A percentile compares a stretch with the other conserved stretches of the same genome.
Evolutionary conservation across 2,888 invertebrate genomes (phyloP).

Genomic region (Orthonychiurus folsomi): DNA sequence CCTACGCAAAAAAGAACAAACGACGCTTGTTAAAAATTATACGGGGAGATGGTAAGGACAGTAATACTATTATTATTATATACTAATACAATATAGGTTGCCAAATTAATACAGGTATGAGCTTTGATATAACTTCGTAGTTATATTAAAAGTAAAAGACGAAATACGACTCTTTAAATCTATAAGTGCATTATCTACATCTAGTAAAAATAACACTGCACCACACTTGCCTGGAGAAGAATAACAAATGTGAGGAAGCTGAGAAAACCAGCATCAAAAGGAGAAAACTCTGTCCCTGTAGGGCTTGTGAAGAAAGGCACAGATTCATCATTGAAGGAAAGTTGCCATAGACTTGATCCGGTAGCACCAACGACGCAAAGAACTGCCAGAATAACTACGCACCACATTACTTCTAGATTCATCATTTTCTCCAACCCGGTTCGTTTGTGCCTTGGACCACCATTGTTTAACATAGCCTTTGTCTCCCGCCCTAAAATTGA

Average conservation of each 20-base stretch:
- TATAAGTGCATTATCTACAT: too few species aligned
- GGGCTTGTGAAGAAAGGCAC: constrained; percentile 55
- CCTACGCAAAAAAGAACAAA: constrained; percentile 51
- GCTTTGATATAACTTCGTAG: too few species aligned
- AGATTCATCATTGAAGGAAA: constrained; percentile 49
- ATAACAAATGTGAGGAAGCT: constrained; percentile 95
- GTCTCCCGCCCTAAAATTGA: constrained; percentile 78
- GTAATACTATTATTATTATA: too few species aligned
- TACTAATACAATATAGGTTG: background rate
- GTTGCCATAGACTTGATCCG: constrained; percentile 80
- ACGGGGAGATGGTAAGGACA: too few species aligned
- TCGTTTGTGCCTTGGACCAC: constrained; percentile 85
- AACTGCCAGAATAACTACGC: constrained; percentile 79
- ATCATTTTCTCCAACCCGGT: constrained; percentile 85
- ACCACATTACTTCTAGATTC: constrained; percentile 95
- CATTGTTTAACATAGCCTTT: constrained; percentile 95
- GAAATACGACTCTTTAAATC: too few species aligned
- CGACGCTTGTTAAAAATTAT: too few species aligned
- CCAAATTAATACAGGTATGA: background rate
- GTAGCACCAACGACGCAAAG: constrained; percentile 84
- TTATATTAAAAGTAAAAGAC: too few species aligned
- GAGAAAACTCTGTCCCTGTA: constrained; percentile 51
- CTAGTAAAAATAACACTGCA: constrained; percentile 2
- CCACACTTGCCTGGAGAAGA: constrained; percentile 61
- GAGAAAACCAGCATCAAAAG: constrained; percentile 65